phyloP scores from a whole-genome alignment of 2,888 invertebrate genomes.

The Steinernema hermaphroditum region DNA sequence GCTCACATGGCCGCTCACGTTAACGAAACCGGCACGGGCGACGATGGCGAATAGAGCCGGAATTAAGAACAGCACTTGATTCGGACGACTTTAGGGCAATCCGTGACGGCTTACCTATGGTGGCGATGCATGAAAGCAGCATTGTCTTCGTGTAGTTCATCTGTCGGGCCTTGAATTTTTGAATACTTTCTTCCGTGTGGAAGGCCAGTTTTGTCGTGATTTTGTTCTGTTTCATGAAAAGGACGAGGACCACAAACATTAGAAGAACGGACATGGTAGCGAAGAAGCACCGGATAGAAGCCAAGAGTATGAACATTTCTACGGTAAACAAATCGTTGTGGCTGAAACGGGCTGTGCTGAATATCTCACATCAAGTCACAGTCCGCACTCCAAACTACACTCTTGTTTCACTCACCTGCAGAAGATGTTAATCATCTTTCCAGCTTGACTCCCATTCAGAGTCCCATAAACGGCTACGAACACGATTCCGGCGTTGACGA shows the following conservation, averaged over 20 bases:
- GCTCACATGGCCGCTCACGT: background rate
- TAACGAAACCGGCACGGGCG: background rate
- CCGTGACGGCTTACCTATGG: conserved; percentile 1
- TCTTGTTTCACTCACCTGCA: background rate
- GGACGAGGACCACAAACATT: conserved; percentile 2
- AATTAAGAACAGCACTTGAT: background rate
- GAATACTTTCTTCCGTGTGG: background rate
- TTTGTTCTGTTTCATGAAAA: conserved; percentile 10
- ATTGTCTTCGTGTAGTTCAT: conserved; percentile 24
- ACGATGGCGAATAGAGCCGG: background rate
- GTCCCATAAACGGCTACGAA: background rate
- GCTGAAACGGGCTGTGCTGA: background rate
- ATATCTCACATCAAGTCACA: too few relatives aligned
- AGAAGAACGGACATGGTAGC: background rate
- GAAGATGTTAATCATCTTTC: conserved; percentile 17
- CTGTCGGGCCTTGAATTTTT: background rate
- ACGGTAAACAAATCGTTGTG: background rate
- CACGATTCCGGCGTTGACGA: background rate
- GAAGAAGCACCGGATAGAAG: background rate
- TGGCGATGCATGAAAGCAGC: conserved; percentile 13
- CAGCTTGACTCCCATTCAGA: background rate
- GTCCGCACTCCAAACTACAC: too few relatives aligned
- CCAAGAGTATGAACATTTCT: background rate
- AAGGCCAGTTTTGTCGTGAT: background rate
- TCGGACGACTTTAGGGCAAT: too few relatives aligned